Base-by-base conservation (phyloP, 2,113 vertebrate species). In the Aphelocoma coerulescens region DNA sequence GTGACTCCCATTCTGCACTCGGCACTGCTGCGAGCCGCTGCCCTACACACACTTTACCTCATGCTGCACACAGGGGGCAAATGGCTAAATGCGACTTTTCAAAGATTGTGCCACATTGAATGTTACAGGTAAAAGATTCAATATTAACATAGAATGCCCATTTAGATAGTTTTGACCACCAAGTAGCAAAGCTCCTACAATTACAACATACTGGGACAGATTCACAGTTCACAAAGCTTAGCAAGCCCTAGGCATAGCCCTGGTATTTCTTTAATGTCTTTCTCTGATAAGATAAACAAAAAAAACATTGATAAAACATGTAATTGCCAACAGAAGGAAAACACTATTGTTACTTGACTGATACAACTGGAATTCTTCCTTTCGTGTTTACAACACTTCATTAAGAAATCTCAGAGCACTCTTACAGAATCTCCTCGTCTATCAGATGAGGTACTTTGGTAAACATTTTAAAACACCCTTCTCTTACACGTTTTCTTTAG, bases 1-100 rank as follows among this genome's bases (percentile, higher is more conserved):
- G 23, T 2, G 2, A 13, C 16, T 80, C 51, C 28, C 49, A 3
- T 4, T 17, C 18, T 7, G 13, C 33, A 6, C 28, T 8, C 10
- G 2, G 59, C 32, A 13, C 8, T 0, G 1, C 54, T 20, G 22
- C 0, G 9, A 74, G 52, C 19, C 2, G 0, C 65, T 20, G 30
- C 6, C 57, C 44, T 16, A 8, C 0, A 0, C 16, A 3, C 10
- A 2, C 10, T 72, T 71, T 10, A 44, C 65, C 46, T 55, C 41
- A 15, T 0, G 2, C 16, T n/a, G 58, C 19, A 86, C 21, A 26
- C 75, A 55, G 27, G 7, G 46, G 32, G 5, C 1, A 52, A 39
- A 78, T 1, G 11, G 59, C 48, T n/a, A 46, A 7, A 51, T 3
- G 9, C 1, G 23, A 23, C 58, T 46, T 61, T 23, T 20, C 48